Base-by-base conservation (phyloP, 2,888 invertebrate species). In the Omphaloscelis lunosa region DNA sequence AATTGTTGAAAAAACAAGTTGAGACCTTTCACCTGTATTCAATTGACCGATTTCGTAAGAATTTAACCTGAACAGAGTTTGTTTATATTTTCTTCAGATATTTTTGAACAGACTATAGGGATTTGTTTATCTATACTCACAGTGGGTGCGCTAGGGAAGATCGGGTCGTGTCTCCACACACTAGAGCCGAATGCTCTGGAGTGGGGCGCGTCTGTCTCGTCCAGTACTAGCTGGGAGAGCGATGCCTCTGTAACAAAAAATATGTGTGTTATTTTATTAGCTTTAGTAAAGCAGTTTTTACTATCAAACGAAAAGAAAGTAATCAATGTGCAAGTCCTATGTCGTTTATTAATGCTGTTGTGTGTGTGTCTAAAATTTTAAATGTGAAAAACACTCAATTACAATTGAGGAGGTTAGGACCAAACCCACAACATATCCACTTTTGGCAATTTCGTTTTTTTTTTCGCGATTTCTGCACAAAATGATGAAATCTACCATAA, bases 141-240 rank as follows among this genome's bases (percentile, higher is more conserved):
- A 63, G 93, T 90, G 1, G 92, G 90, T 17, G 90, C 87, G 0
- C 90, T 80, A 12, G 92, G 90, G 29, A 93, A 90, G 27, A 90
- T 62, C 48, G 91, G 88, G 23, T 95, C 95, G 69, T 95, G 95
- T 5, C 94, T 87, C 96, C 95, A 95, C 6, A 96, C 95, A 74
- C 93, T 94, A 7, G 95, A 94, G 20, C 95, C 92, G 41, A 95
- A 91, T 0, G 94, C 90, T 7, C 91, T 89, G 1, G 90, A 87
- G 6, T 90, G 93, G 0, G 97, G 96, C 2, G 93, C 88, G 77
- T 97, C 97, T 4, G 96, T 95, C 83, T 97, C 97, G 79, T 97
- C 97, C 84, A 97, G 88, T 71, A 97, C 97, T 93, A 97, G 92
- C 93, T 97, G 97, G 58, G 97, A 97, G 27, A 97, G 92, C 62